Evolutionary conservation across 2,113 vertebrate genomes (phyloP).

Genomic region (Hymenochirus boettgeri): DNA sequence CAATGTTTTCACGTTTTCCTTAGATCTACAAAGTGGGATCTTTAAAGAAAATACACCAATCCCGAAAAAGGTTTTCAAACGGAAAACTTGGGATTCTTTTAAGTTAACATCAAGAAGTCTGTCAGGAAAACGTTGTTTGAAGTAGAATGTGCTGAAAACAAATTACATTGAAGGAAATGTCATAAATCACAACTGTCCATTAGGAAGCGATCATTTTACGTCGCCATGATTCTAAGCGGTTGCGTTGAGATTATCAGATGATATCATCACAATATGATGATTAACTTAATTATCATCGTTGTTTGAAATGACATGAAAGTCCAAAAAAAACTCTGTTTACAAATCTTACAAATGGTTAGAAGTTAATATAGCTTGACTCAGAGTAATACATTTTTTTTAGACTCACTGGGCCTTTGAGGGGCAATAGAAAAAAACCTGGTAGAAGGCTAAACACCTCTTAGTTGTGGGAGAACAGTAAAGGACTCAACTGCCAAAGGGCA

Average conservation of each 20-base stretch:
- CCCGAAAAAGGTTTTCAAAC: slow-evolving; percentile 31
- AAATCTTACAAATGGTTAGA: too few relatives aligned
- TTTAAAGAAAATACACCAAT: not conserved
- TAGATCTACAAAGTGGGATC: too few relatives aligned
- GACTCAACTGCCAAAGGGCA: too few relatives aligned
- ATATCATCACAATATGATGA: slow-evolving; percentile 33
- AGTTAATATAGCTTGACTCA: too few relatives aligned
- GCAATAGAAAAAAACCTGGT: too few relatives aligned
- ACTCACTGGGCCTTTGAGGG: too few relatives aligned
- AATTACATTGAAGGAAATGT: slow-evolving; percentile 40
- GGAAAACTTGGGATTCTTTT: slow-evolving; percentile 32
- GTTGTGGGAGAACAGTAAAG: too few relatives aligned
- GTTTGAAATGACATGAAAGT: slow-evolving; percentile 32
- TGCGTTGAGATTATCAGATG: slow-evolving; percentile 23
- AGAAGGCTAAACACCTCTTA: too few relatives aligned
- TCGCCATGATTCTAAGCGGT: slow-evolving; percentile 25
- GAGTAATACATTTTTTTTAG: too few relatives aligned
- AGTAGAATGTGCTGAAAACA: slow-evolving; percentile 37
- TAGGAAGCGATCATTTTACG: slow-evolving; percentile 33
- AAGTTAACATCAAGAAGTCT: slow-evolving; percentile 19
- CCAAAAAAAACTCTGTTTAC: slow-evolving; percentile 4
- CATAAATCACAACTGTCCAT: slow-evolving; percentile 39
- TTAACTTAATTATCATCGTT: slow-evolving; percentile 33
- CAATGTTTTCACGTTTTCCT: too few relatives aligned
- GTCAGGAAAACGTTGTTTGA: slow-evolving; percentile 25